A percentile compares a stretch with the other conserved stretches of the same genome.
These are phyloP conservation scores for Odontamblyopus rebecca DNA, from an alignment of 2,797 vertebrate species.

Conservation along the genomic window DNA sequence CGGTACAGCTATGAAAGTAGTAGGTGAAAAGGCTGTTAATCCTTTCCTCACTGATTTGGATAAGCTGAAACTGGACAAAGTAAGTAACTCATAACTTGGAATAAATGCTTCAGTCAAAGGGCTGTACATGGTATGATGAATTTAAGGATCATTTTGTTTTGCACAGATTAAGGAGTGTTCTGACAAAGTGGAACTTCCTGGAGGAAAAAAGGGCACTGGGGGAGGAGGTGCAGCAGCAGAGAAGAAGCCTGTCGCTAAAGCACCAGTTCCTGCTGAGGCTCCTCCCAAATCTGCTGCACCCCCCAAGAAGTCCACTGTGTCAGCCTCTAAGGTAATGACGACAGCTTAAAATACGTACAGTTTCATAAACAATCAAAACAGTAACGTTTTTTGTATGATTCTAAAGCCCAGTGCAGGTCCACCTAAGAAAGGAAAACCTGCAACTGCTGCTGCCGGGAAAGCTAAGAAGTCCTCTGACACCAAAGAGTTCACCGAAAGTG, in stretches of 20 bases:
- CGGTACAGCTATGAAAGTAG: conserved; percentile 94
- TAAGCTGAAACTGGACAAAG: conserved; percentile 96
- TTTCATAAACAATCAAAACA: background rate
- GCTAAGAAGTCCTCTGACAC: conserved; percentile 83
- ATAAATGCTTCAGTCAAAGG: background rate
- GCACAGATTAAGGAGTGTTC: conserved; percentile 94
- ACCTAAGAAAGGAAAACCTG: conserved; percentile 86
- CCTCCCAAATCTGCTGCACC: conserved; percentile 74
- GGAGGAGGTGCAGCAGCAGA: conserved; percentile 73
- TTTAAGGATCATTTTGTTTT: background rate
- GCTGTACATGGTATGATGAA: background rate
- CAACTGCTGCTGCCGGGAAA: conserved; percentile 78
- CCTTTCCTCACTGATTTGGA: conserved; percentile 92
- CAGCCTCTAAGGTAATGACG: conserved; percentile 78
- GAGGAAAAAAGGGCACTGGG: conserved; percentile 78
- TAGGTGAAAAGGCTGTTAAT: conserved; percentile 95
- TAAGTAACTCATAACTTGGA: conserved; percentile 50
- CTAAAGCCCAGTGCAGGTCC: conserved; percentile 78
- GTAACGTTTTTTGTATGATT: background rate
- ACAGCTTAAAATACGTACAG: background rate
- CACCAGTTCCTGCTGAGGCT: conserved; percentile 71
- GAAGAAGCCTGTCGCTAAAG: conserved; percentile 83
- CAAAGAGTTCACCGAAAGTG: conserved; percentile 87
- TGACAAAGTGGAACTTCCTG: conserved; percentile 90
- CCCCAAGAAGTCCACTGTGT: conserved; percentile 78